Evolutionary conservation across 1,140 invertebrate genomes (phyloP), one percentile per base, ranked within the genome.

Genomic region (Cydia splendana): DNA sequence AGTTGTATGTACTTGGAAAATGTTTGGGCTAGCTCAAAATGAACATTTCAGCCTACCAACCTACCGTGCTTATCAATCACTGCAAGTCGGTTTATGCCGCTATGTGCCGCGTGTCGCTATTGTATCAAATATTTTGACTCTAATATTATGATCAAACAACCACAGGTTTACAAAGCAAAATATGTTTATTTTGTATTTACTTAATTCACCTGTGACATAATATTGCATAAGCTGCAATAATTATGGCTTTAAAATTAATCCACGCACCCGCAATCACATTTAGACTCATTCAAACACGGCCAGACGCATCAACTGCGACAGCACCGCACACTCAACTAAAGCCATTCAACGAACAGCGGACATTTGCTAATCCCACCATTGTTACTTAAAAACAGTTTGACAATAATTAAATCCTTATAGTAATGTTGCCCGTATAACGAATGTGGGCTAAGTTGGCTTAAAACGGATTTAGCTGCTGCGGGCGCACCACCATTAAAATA

Each of bases 1-100:
- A 69, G 28, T 69, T 69, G 67, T 38, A 42, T 45, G 34, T 38
- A 71, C 30, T 71, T 71, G 30, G 34, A 71, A 71, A 71, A 71
- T 71, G 67, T 71, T 71, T 71, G 34, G 67, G 34, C 15, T 20
- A 20, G 57, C 20, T 62, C 20, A 62, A 62, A 62, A 62, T 62
- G 57, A 24, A 20, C 57, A 62, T 62, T 24, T 57, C 53, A 57
- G 57, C 57, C 24, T n/a, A 24, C 24, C 24, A 24, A n/a, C 20
- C 2, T 62, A n/a, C 51, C 38, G 1, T 51, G 57, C 53, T 62
- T 62, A 20, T 62, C 57, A 62, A 24, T 62, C 57, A 62, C 18
- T 24, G 20, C 1, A 62, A 18, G 57, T 62, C 15, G 18, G 20
- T 24, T 62, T 62, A 20, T 24, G n/a, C 6, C 18, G 18, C n/a